Conservation (phyloP, 2,113 vertebrate species). For the Nipponia nippon region DNA sequence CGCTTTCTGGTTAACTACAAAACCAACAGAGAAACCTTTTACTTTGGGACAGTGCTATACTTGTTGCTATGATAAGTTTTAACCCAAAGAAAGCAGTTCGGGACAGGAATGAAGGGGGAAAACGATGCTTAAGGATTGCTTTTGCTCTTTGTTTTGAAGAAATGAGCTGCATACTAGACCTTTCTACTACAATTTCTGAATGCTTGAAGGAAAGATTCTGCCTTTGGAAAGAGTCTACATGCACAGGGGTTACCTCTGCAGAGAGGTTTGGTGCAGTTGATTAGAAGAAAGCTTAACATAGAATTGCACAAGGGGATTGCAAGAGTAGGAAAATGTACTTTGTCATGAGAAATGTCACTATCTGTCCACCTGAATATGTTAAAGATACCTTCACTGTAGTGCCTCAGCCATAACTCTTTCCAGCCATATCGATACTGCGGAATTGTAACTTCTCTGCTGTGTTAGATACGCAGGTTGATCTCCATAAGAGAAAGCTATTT, state of each 20-base stretch:
- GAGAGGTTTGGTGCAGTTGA: not conserved
- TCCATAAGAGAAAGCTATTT: not conserved
- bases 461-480: not conserved
- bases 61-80: not conserved
- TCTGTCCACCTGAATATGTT: not conserved
- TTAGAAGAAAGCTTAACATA: not conserved
- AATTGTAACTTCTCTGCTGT: not conserved
- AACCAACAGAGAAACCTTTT: not conserved
- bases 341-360: not conserved
- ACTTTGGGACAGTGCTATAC: not conserved
- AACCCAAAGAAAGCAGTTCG: accelerated
- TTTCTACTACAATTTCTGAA: not conserved
- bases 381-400: not conserved
- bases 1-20: not conserved
- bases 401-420: not conserved
- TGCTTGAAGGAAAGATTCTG: not conserved
- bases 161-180: not conserved
- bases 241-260: not conserved
- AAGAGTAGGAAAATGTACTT: not conserved
- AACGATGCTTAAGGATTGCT: accelerated
- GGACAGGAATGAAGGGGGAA: accelerated
- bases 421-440: not conserved
- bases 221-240: accelerated
- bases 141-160: not conserved
- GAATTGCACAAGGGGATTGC: not conserved